Conservation (phyloP, 2,888 invertebrate genomes). For the Sphaerophoria rueppellii region DNA sequence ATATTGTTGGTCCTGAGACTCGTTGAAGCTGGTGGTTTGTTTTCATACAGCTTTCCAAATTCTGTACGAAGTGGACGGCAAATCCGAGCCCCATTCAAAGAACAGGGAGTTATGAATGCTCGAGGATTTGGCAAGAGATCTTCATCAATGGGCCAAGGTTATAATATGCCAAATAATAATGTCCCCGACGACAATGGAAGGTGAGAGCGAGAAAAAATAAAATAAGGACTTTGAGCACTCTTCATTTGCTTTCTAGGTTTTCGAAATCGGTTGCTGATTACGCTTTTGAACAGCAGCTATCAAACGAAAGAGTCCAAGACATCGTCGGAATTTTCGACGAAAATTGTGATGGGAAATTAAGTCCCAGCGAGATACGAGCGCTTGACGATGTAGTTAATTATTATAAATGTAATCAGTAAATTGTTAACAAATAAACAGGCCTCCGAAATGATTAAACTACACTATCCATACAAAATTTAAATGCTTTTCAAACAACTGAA, state of each 20-base stretch:
- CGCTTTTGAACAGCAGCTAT: too few relatives aligned
- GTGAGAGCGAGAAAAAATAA: slow-evolving; percentile 16
- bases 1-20: slow-evolving; percentile 65
- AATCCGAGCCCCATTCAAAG: slow-evolving; percentile 76
- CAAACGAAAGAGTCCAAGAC: too few relatives aligned
- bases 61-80: slow-evolving; percentile 75
- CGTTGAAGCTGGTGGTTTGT: slow-evolving; percentile 74
- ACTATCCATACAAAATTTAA: slow-evolving; percentile 16
- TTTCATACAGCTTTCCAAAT: slow-evolving; percentile 73
- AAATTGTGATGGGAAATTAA: too few relatives aligned
- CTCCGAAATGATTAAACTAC: slow-evolving; percentile 63
- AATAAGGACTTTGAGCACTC: neutral
- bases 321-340: too few relatives aligned
- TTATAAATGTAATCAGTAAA: neutral
- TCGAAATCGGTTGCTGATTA: too few relatives aligned
- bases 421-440: slow-evolving; percentile 24
- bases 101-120: slow-evolving; percentile 76
- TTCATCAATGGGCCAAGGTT: slow-evolving; percentile 38
- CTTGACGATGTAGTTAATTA: too few relatives aligned
- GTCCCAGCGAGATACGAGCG: too few relatives aligned
- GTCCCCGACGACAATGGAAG: slow-evolving; percentile 59
- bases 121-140: slow-evolving; percentile 77
- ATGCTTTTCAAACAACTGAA: slow-evolving; percentile 6
- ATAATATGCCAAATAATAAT: slow-evolving; percentile 50
- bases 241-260: too few relatives aligned